Evolutionary conservation across 2,888 invertebrate species (phyloP), one percentile per base, ranked within the genome.

Genomic region (Drosophila leonis): DNA sequence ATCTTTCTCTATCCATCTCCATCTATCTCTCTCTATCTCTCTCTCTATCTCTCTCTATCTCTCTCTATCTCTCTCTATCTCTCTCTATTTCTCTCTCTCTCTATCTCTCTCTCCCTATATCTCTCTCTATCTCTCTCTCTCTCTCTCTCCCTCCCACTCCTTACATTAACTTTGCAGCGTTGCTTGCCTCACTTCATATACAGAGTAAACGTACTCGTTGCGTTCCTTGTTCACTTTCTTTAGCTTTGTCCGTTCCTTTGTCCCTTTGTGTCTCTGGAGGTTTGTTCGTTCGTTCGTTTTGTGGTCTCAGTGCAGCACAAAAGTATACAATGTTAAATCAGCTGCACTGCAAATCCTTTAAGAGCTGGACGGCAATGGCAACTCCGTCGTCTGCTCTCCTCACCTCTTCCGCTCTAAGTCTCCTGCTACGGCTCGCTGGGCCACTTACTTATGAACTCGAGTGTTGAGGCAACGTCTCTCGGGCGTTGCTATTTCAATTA

Each of bases 401-500:
- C 3, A 0, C 12, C 33, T 27, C 65, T 15, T 10, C 12, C 13
- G 4, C 33, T 42, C 12, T 2, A 13, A 24, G 48, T 15, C 42
- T 62, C 33, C 41, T 18, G 33, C 29, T 51, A 35, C 18, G 52
- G 44, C 70, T 63, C 63, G 69, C 70, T 63, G 70, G 75, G 77
- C 77, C 77, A 77, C 77, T 77, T 77, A 78, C 70, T 63, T 78
- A 61, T 39, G 35, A 71, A 33, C 74, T 73, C 61, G 60, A 73
- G 73, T 63, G 63, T 63, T 60, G 68, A 35, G 55, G 79, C 68
- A 39, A 65, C 63, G 75, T 66, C 76, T 72, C 80, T 75, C 52
- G 65, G 48, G 69, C 72, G 66, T 72, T 62, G 65, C 59, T 68
- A 72, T 77, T 78, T 78, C 78, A 78, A 79, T 78, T 79, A 78